Percentiles rank a stretch among this genome's conserved stretches.
phyloP scores from a whole-genome alignment of 37 sponge, comb jelly and placozoan genomes.

The Halichondria panicea region DNA sequence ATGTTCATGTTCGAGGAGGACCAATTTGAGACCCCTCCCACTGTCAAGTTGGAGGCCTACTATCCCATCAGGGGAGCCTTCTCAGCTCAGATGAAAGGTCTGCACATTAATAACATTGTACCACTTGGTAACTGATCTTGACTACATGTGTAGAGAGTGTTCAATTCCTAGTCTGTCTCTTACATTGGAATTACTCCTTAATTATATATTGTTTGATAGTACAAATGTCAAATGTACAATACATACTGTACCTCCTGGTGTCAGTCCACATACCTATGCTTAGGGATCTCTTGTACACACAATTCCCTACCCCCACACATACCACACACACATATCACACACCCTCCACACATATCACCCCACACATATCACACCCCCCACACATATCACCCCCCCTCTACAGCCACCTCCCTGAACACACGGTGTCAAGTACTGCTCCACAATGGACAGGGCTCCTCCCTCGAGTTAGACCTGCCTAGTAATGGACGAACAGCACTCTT shows the following conservation, averaged over 20 bases:
- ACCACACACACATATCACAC: too few species aligned
- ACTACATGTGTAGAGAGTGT: too few species aligned
- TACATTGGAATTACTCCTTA: too few species aligned
- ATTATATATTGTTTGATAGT: too few species aligned
- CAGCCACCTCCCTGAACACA: not conserved
- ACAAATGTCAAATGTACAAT: too few species aligned
- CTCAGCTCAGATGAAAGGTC: constrained; percentile 28
- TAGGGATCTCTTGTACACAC: too few species aligned
- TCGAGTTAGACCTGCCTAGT: constrained; percentile 16
- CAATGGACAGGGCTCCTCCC: constrained; percentile 40
- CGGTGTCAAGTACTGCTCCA: constrained; percentile 21
- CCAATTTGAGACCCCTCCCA: not conserved
- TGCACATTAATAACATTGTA: not conserved
- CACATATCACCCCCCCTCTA: not conserved
- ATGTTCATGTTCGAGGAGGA: constrained; percentile 30
- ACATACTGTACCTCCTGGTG: too few species aligned
- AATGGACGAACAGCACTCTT: constrained; percentile 30
- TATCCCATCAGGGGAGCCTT: constrained; percentile 28
- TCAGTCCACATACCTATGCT: too few species aligned
- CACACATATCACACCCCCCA: not conserved
- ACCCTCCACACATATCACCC: too few species aligned
- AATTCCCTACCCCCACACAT: too few species aligned
- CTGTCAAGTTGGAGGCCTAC: not conserved
- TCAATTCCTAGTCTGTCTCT: too few species aligned
- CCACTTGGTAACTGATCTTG: too few species aligned